Evolutionary conservation across 2,888 invertebrate species (phyloP), one percentile per base, ranked within the genome.

Genomic region (Nipponacmea schrenckii): DNA sequence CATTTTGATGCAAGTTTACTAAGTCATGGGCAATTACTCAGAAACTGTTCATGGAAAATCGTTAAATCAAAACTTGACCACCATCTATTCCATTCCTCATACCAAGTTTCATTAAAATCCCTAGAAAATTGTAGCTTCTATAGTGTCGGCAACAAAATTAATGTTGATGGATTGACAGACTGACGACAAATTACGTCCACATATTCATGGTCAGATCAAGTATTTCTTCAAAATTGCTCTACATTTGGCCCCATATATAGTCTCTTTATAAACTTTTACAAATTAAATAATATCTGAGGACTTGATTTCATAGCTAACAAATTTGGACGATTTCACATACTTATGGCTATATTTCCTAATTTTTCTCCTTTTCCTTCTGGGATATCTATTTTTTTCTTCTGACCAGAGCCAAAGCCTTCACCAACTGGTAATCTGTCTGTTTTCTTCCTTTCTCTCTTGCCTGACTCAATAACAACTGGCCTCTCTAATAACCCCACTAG

Each of bases 331-430:
- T 39, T 39, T 10, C 39, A 78, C 85, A 92, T 92, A 76, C 94
- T 92, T 74, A 92, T 91, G 77, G 92, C 92, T 86, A 93, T 93
- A 82, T 93, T 93, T 7, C 93, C 93, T 44, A 94, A 90, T 0
- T 92, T 91, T 46, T 90, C 90, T 5, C 94, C 94, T 77, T 90
- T 90, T 27, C 94, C 94, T 64, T 87, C 88, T 70, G 82, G 83
- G 70, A 89, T 84, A 68, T 88, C 86, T 1, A 84, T 67, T 67
- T 84, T 84, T 66, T 85, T 83, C 68, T 85, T 85, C 68, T 86
- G 83, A 24, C 77, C 77, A 44, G 84, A 81, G 8, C 81, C 79
- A 20, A 79, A 71, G 31, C 73, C 73, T 66, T 75, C 77, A 20
- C 82, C 77, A 66, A 84, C 81, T 24, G 84, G 83, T 48, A 89